phyloP scores from a whole-genome alignment of 2,113 vertebrate species.

The Gallinago jamesoni region DNA sequence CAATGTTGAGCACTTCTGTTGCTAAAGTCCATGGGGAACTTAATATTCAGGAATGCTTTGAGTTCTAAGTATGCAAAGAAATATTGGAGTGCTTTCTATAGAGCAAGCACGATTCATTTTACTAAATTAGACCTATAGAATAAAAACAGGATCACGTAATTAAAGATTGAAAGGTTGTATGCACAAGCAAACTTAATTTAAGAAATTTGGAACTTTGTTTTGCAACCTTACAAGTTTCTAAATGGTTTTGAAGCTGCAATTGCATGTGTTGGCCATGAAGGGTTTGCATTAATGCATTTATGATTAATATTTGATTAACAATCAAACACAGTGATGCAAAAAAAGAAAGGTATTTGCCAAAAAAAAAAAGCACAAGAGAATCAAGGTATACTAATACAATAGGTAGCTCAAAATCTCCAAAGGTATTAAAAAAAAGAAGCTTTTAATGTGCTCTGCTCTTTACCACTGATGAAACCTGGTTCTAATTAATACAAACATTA shows the following conservation, averaged over 20 bases:
- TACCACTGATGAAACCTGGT: background rate
- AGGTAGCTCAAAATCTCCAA: background rate
- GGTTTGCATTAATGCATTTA: background rate
- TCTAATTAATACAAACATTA: background rate
- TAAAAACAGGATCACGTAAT: background rate
- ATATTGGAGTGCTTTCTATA: background rate
- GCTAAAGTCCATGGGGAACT: background rate
- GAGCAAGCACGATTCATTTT: background rate
- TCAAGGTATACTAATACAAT: background rate
- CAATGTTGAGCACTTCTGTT: background rate
- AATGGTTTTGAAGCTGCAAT: background rate
- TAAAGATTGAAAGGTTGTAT: background rate
- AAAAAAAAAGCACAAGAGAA: background rate
- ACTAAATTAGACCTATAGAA: background rate
- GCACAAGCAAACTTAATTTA: background rate
- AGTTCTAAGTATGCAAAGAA: constrained; percentile 2
- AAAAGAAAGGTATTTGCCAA: background rate
- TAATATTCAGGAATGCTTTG: background rate
- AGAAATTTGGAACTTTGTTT: background rate
- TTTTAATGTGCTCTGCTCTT: background rate
- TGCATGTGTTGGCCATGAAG: background rate
- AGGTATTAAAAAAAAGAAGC: background rate
- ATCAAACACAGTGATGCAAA: background rate
- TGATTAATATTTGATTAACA: background rate
- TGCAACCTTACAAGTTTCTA: background rate